Evolutionary conservation across 2,797 vertebrate species (phyloP).

Genomic region (Clarias pachynema): DNA sequence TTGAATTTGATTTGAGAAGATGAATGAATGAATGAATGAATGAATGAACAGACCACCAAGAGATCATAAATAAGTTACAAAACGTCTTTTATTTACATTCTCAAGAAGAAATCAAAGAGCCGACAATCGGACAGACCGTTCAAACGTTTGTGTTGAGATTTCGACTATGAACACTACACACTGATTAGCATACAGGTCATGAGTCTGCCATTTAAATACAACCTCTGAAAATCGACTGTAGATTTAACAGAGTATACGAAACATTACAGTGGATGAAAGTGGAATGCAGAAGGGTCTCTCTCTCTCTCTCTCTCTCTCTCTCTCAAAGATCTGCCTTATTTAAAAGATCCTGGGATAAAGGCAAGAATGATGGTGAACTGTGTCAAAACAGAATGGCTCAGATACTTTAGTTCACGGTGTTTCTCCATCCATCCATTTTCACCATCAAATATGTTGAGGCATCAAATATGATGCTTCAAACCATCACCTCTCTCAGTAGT

Average conservation of each 20-base stretch:
- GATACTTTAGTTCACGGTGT: neutral
- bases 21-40: too few relatives aligned
- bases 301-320: too few relatives aligned
- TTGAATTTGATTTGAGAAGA: too few relatives aligned
- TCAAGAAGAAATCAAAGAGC: constrained; percentile 62
- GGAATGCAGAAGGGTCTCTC: constrained; percentile 3
- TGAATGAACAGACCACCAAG: neutral
- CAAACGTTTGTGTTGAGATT: constrained; percentile 46
- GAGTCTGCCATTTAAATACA: constrained; percentile 25
- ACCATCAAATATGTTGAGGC: neutral
- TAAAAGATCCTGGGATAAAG: constrained; percentile 26
- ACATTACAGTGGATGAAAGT: neutral
- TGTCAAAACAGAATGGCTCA: constrained; percentile 17
- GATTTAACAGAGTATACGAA: constrained; percentile 44
- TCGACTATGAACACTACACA: constrained; percentile 47
- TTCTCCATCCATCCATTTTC: neutral
- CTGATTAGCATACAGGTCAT: constrained; percentile 51
- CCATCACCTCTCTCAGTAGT: constrained; percentile 50
- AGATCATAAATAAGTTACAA: constrained; percentile 69
- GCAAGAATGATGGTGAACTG: constrained; percentile 13
- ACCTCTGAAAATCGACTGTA: constrained; percentile 47
- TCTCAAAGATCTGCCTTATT: neutral
- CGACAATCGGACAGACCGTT: constrained; percentile 50
- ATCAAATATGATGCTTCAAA: neutral
- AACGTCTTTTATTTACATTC: constrained; percentile 81